Evolutionary conservation across 1,140 invertebrate genomes (phyloP).

Genomic region (Calosoma granatense): DNA sequence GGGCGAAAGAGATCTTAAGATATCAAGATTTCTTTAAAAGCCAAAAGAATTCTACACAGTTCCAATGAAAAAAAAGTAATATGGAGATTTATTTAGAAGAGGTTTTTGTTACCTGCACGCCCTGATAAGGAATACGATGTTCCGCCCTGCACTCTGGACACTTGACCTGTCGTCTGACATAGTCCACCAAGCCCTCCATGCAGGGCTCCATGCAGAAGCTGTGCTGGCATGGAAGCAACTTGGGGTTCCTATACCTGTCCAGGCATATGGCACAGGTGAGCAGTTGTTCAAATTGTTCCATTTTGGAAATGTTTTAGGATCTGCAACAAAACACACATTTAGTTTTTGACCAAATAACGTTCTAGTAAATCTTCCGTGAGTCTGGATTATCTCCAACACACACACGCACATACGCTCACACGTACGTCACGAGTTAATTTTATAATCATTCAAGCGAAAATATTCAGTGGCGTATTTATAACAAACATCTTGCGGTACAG

Average conservation of each 20-base stretch:
- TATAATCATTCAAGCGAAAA: too few relatives aligned
- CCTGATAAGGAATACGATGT: slow-evolving; percentile 93
- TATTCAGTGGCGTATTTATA: too few relatives aligned
- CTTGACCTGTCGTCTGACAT: slow-evolving; percentile 89
- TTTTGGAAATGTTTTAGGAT: slow-evolving; percentile 35
- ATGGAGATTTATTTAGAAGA: too few relatives aligned
- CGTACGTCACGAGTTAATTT: too few relatives aligned
- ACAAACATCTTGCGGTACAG: too few relatives aligned
- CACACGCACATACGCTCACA: too few relatives aligned
- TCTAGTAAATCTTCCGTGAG: too few relatives aligned
- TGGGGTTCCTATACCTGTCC: slow-evolving; percentile 93
- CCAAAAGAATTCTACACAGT: too few relatives aligned
- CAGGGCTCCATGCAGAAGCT: slow-evolving; percentile 98
- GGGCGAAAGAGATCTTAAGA: too few relatives aligned
- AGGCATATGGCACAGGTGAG: slow-evolving; percentile 96
- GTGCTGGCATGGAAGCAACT: slow-evolving; percentile 97
- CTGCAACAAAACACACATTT: not conserved
- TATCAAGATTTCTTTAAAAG: too few relatives aligned
- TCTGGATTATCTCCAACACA: too few relatives aligned
- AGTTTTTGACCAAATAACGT: not conserved
- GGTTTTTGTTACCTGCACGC: slow-evolving; percentile 64
- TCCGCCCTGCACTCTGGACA: slow-evolving; percentile 98
- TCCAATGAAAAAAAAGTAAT: too few relatives aligned
- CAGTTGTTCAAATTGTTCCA: slow-evolving; percentile 96
- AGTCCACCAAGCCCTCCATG: slow-evolving; percentile 93